These are phyloP conservation scores for Drosophila repletoides DNA, from an alignment of 1,140 invertebrate genomes.

Conservation along the genomic window DNA sequence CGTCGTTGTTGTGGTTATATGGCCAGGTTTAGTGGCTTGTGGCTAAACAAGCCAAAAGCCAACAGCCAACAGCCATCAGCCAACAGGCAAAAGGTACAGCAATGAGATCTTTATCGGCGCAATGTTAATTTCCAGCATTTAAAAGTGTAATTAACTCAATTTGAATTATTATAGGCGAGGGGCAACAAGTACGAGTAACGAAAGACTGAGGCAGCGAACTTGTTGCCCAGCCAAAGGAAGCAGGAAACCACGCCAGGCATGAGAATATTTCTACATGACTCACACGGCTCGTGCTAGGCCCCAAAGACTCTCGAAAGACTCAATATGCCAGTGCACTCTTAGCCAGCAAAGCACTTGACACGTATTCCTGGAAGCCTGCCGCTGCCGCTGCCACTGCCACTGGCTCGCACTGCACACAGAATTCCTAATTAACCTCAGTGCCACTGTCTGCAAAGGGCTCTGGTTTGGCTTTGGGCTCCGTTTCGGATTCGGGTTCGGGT, in stretches of 20 bases:
- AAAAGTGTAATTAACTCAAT: slow-evolving; percentile 79
- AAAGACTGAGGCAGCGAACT: slow-evolving; percentile 77
- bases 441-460: slow-evolving; percentile 19
- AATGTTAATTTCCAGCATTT: slow-evolving; percentile 75
- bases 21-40: slow-evolving; percentile 58
- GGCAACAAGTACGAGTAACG: slow-evolving; percentile 18
- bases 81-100: slow-evolving; percentile 8
- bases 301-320: not conserved
- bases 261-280: slow-evolving; percentile 64
- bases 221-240: slow-evolving; percentile 55
- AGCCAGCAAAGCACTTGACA: slow-evolving; percentile 39
- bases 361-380: slow-evolving; percentile 55
- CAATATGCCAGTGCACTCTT: slow-evolving; percentile 5
- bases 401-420: slow-evolving; percentile 59
- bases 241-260: slow-evolving; percentile 64
- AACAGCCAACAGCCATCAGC: no score
- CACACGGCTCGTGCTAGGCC: slow-evolving; percentile 64
- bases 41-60: slow-evolving; percentile 56
- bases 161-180: slow-evolving; percentile 61
- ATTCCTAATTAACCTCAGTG: slow-evolving; percentile 56
- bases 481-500: not conserved
- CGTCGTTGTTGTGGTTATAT: slow-evolving; percentile 52
- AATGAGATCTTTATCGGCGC: slow-evolving; percentile 63
- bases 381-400: slow-evolving; percentile 31
- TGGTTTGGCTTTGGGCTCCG: not conserved